Conservation (phyloP, 2,113 vertebrate species). For the Phainopepla nitens region DNA sequence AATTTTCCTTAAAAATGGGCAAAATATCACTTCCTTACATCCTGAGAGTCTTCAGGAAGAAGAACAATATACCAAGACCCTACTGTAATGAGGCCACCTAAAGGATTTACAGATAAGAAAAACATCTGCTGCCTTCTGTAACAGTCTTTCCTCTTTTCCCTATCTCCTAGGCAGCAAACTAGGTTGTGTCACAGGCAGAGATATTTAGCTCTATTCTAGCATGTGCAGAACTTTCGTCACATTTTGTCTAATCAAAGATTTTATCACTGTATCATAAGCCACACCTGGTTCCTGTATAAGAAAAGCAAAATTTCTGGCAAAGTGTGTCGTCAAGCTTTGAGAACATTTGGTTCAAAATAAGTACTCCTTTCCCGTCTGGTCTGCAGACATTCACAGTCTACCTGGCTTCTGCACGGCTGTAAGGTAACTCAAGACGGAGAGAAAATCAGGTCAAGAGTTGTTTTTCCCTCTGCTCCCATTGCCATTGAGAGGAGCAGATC, state of each 20-base stretch:
- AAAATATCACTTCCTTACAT: not conserved
- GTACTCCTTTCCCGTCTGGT: not conserved
- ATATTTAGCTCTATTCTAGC: not conserved
- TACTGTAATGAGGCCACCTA: not conserved
- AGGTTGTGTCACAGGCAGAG: not conserved
- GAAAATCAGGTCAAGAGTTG: conserved; percentile 46
- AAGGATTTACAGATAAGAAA: conserved; percentile 29
- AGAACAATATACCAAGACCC: not conserved
- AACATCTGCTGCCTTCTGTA: not conserved
- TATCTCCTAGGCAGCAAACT: conserved; percentile 12
- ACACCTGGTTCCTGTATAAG: conserved; percentile 40
- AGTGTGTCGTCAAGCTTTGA: not conserved
- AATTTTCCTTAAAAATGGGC: not conserved
- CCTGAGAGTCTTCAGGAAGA: not conserved
- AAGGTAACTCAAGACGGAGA: conserved; percentile 21
- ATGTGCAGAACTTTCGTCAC: not conserved
- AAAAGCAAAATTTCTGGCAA: conserved; percentile 27
- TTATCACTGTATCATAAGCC: conserved; percentile 27
- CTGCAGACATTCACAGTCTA: not conserved
- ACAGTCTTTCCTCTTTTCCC: not conserved
- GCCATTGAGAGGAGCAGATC: not conserved
- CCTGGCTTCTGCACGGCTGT: not conserved
- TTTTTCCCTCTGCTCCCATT: conserved; percentile 18
- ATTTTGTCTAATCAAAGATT: conserved; percentile 34
- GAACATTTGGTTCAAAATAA: not conserved